Conservation (phyloP, 1,140 invertebrate genomes). For the Maniola jurtina region DNA sequence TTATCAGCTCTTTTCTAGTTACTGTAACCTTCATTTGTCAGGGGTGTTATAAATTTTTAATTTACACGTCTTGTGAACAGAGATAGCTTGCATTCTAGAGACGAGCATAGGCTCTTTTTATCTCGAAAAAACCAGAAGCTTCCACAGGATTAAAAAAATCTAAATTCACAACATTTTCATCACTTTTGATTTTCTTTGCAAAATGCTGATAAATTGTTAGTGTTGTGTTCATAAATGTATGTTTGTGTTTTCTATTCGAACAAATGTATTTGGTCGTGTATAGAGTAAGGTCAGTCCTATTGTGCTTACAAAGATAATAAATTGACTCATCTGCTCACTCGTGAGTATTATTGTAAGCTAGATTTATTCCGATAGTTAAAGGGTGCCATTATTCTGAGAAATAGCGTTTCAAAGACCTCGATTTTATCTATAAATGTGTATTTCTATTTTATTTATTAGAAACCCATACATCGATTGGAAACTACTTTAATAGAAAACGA, state of each 20-base stretch:
- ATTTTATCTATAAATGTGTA: neutral
- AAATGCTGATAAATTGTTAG: too few species aligned
- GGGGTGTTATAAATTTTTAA: too few species aligned
- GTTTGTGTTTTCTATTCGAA: neutral
- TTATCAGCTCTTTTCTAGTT: too few species aligned
- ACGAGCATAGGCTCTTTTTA: too few species aligned
- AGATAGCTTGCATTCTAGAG: too few species aligned
- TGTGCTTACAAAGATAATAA: conserved; percentile 10
- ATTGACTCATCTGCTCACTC: conserved; percentile 9
- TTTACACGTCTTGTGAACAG: too few species aligned
- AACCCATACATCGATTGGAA: neutral
- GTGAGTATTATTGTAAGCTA: conserved; percentile 28
- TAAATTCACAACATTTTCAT: too few species aligned
- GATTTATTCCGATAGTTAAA: conserved; percentile 29
- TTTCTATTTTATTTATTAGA: conserved; percentile 1
- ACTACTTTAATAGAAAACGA: neutral
- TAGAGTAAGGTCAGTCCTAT: conserved; percentile 13
- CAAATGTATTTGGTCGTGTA: neutral
- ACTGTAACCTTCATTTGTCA: too few species aligned
- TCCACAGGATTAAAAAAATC: too few species aligned
- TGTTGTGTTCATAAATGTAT: too few species aligned
- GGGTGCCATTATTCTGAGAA: conserved; percentile 25
- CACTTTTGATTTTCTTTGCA: too few species aligned
- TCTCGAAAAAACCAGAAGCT: too few species aligned
- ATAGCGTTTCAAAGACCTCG: conserved; percentile 19